Evolutionary conservation across 2,888 invertebrate genomes (phyloP), one percentile per base, ranked within the genome.

Genomic region (Cerastis leucographa): DNA sequence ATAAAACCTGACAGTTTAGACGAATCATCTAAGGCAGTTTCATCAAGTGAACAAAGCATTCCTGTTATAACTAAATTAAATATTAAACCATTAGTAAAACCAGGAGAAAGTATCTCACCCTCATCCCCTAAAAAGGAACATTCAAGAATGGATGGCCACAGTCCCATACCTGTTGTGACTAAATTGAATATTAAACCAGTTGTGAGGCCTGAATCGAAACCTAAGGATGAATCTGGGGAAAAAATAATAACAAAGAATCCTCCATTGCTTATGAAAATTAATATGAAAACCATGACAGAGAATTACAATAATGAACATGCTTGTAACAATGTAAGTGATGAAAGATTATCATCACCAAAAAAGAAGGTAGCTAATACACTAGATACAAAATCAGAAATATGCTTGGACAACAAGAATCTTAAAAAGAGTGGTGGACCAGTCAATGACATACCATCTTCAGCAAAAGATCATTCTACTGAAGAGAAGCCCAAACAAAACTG

Each of bases 151-250:
- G 92, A 93, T 76, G 68, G 78, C 29, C 91, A 89, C 72, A 92
- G 87, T 87, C 82, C 91, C 25, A 92, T 94, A 82, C 95, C 96
- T 80, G 86, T 93, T 81, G 92, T 96, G 25, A 95, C 96, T 76
- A 97, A 96, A 90, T 86, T 96, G 73, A 95, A 96, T 86, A 97
- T 97, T 72, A 97, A 97, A 90, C 97, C 97, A 67, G 92, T 97
- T 71, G 81, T 96, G 19, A 97, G 96, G 90, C 97, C 96, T 65
- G 95, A 94, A 74, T 75, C 86, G 62, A 94, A 92, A 88, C 61
- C 66, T 67, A 90, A 88, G 85, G 91, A 93, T 78, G 92, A 94
- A 22, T 81, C 71, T 86, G 92, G 89, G 66, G 95, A 94, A 61
- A 91, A 89, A 73, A 68, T 86, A 65, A 70, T 84, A 14, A 22